A percentile compares a stretch with the other conserved stretches of the same genome.
phyloP scores from a whole-genome alignment of 2,888 invertebrate species.

The Clivina fossor region DNA sequence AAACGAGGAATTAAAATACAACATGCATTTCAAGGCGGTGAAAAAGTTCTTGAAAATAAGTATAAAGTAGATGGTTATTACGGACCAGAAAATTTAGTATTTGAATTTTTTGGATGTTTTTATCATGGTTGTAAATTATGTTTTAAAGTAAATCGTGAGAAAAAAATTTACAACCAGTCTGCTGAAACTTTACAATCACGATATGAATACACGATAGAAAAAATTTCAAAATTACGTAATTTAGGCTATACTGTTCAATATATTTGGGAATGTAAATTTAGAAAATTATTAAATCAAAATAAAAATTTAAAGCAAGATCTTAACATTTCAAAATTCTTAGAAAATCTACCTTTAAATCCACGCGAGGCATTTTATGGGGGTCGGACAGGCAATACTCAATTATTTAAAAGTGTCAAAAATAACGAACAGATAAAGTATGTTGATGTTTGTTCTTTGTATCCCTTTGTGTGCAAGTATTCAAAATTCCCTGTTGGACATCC shows the following conservation, averaged over 20 bases:
- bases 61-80: constrained; percentile 2
- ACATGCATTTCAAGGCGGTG: constrained; percentile 15
- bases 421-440: constrained; percentile 41
- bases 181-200: constrained; percentile 5
- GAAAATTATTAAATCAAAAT: neutral
- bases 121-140: neutral
- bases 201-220: neutral
- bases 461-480: constrained; percentile 43
- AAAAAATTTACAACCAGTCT: neutral
- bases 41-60: constrained; percentile 7
- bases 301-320: neutral
- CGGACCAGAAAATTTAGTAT: neutral
- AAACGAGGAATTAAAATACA: constrained; percentile 25
- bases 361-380: constrained; percentile 43
- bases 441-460: constrained; percentile 44
- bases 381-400: constrained; percentile 39
- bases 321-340: neutral
- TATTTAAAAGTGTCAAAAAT: constrained; percentile 37
- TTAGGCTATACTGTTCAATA: neutral
- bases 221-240: neutral
- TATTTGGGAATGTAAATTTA: neutral
- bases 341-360: constrained; percentile 35
- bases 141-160: neutral
- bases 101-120: constrained; percentile 6
- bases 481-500: constrained; percentile 45